Conservation (phyloP, 2,888 invertebrate species). For the Apotomis capreana region DNA sequence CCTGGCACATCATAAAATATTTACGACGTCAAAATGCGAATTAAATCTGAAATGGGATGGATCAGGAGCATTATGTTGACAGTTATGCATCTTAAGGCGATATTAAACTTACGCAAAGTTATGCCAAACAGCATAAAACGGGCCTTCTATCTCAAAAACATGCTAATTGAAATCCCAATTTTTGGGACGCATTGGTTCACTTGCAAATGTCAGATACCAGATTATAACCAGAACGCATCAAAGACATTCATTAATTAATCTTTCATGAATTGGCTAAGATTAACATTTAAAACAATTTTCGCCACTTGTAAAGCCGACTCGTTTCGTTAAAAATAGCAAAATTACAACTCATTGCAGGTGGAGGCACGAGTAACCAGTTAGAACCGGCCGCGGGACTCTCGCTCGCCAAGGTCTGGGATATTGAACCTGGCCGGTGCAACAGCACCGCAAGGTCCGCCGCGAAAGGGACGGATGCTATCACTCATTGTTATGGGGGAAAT, state of each 20-base stretch:
- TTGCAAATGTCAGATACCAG: not conserved
- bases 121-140: too few species aligned
- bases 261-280: not conserved
- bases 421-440: constrained; percentile 80
- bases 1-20: constrained; percentile 17
- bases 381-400: constrained; percentile 68
- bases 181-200: too few species aligned
- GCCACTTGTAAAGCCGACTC: constrained; percentile 44
- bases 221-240: not conserved
- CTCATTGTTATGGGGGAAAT: constrained; percentile 79
- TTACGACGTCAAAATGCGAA: constrained; percentile 4
- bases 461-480: constrained; percentile 79
- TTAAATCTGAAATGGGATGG: constrained; percentile 8
- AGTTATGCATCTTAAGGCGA: not conserved
- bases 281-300: constrained; percentile 42
- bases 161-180: too few species aligned
- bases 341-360: constrained; percentile 72
- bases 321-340: constrained; percentile 68
- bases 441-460: constrained; percentile 74
- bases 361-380: constrained; percentile 71
- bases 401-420: constrained; percentile 82
- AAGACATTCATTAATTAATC: not conserved
- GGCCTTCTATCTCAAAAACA: too few species aligned
- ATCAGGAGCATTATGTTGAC: constrained; percentile 8
- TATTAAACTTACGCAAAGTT: too few species aligned